Percentiles rank a stretch among this genome's conserved stretches.
These are phyloP conservation scores for Hymenopus coronatus DNA, from an alignment of 2,888 invertebrate species.

Conservation along the genomic window DNA sequence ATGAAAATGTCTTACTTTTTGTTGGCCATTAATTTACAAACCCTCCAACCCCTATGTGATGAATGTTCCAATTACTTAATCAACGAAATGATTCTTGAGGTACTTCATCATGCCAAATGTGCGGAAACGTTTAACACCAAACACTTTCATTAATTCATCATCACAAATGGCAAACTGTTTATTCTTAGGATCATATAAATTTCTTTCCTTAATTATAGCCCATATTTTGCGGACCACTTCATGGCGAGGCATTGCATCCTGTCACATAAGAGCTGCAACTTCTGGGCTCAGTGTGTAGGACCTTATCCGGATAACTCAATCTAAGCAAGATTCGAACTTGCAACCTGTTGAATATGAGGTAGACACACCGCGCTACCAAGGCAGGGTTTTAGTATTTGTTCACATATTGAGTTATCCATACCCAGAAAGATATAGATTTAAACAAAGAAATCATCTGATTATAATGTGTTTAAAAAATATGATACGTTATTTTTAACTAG, in stretches of 20 bases:
- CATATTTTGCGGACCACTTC: constrained; percentile 89
- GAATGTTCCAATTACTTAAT: constrained; percentile 36
- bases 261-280: constrained; percentile 79
- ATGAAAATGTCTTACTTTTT: not conserved
- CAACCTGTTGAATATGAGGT: too few species aligned
- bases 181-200: constrained; percentile 89
- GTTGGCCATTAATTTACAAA: not conserved
- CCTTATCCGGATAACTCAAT: too few species aligned
- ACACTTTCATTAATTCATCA: constrained; percentile 81
- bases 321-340: too few species aligned
- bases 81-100: constrained; percentile 81
- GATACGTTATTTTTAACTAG: too few species aligned
- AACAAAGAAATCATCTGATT: too few species aligned
- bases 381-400: too few species aligned
- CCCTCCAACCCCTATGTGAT: not conserved
- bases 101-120: constrained; percentile 98
- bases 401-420: too few species aligned
- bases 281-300: constrained; percentile 82
- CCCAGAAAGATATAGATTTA: too few species aligned
- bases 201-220: constrained; percentile 84
- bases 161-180: constrained; percentile 95
- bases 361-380: too few species aligned
- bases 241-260: constrained; percentile 79
- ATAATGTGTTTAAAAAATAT: too few species aligned
- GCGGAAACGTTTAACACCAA: constrained; percentile 89